Evolutionary conservation across 2,113 vertebrate genomes (phyloP), one percentile per base, ranked within the genome.

Genomic region (Herpailurus yagouaroundi): DNA sequence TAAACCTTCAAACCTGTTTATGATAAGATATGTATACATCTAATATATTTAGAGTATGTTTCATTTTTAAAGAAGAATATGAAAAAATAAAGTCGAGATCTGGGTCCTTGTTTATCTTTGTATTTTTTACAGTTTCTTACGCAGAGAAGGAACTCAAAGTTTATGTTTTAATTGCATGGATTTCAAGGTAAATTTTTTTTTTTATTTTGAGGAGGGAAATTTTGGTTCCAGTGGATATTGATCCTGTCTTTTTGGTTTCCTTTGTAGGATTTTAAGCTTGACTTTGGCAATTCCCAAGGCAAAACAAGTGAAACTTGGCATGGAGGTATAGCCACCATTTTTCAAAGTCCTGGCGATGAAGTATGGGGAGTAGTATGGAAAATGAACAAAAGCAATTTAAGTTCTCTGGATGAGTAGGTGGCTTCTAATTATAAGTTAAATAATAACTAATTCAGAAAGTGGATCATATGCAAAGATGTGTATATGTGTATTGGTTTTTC

Each of bases 281-380:
- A 99, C 94, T 99, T 99, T 98, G 99, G 99, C 94, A 98, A 99
- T 96, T 98, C 97, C 97, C 98, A 98, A 84, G 97, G 99, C 92
- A 98, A 96, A 74, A 98, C 90, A 36, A 98, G 98, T 90, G 98
- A 97, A 69, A 63, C 64, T 19, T 99, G 99, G 99, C 99, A 99
- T 36, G 99, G 99, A 95, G 99, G 99, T 60, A 99, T 98, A 96
- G 99, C 99, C 93, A 99, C 99, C 76, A 99, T 99, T 96, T 97
- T 98, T 95, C 96, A 98, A 84, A 99, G 98, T 97, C 99, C 99
- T 3, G 99, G 99, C 52, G 98, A 99, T 0, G 99, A 99, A 95
- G 99, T 99, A 0, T 99, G 99, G 99, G 99, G 99, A 66, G 98
- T 99, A 13, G 98, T 99, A n/a, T 99, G 99, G 99, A 99, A 98